These are phyloP conservation scores for Heliconius sara DNA, from an alignment of 2,888 invertebrate genomes.

Conservation along the genomic window DNA sequence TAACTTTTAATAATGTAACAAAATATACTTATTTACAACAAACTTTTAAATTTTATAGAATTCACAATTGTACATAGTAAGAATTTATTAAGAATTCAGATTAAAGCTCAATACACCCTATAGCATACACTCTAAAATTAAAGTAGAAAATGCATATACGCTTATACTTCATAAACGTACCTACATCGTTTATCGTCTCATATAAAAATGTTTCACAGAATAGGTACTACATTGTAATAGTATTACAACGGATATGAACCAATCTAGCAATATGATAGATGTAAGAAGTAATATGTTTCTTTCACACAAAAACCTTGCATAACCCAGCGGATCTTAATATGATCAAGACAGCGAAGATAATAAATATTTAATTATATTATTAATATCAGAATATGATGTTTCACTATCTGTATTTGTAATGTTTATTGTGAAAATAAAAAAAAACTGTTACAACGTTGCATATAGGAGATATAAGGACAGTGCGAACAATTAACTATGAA, in stretches of 20 bases:
- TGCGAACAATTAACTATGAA: conserved; percentile 58
- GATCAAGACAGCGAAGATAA: not conserved
- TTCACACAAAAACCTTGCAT: conserved; percentile 15
- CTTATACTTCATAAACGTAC: too few species aligned
- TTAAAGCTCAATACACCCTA: too few species aligned
- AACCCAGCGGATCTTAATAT: conserved; percentile 11
- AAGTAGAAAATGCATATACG: too few species aligned
- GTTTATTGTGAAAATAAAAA: not conserved
- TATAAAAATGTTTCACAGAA: not conserved
- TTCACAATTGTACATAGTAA: too few species aligned
- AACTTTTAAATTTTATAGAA: too few species aligned
- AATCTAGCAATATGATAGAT: conserved; percentile 20
- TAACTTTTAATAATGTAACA: too few species aligned
- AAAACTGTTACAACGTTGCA: not conserved
- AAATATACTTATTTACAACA: too few species aligned
- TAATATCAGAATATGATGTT: conserved; percentile 25
- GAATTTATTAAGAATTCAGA: too few species aligned
- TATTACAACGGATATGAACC: conserved; percentile 8
- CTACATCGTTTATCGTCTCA: not conserved
- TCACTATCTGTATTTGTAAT: conserved; percentile 8
- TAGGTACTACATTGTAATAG: not conserved
- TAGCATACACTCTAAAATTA: too few species aligned
- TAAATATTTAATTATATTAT: conserved; percentile 21
- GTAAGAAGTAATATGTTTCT: conserved; percentile 1
- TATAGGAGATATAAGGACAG: conserved; percentile 23